Evolutionary conservation across 2,888 invertebrate species (phyloP).

Genomic region (Acrobasis consociella): DNA sequence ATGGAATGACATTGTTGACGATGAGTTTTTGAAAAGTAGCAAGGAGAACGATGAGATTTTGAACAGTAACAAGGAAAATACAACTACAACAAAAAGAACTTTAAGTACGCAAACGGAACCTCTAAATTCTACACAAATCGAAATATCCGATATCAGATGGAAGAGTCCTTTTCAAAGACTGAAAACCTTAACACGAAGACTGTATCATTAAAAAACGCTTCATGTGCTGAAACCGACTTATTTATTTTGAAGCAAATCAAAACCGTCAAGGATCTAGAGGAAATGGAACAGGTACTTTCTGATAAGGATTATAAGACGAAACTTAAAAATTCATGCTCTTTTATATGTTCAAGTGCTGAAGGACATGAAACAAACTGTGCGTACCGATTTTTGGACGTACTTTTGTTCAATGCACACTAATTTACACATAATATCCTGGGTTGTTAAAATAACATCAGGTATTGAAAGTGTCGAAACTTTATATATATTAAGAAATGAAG

Average conservation of each 20-base stretch:
- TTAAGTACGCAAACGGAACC: too few species aligned
- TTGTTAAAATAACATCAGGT: too few species aligned
- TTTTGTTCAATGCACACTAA: neutral
- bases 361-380: neutral
- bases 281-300: slow-evolving; percentile 5
- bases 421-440: too few species aligned
- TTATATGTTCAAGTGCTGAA: slow-evolving; percentile 5
- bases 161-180: neutral
- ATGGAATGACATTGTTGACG: too few species aligned
- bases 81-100: too few species aligned
- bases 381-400: slow-evolving; percentile 7
- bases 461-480: neutral
- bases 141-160: too few species aligned
- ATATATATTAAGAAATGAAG: neutral
- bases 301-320: slow-evolving; percentile 1
- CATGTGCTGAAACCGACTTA: neutral
- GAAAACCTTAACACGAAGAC: too few species aligned
- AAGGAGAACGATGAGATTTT: too few species aligned
- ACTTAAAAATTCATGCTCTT: neutral
- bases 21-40: too few species aligned
- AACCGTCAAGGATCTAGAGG: neutral
- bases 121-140: too few species aligned
- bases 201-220: neutral
- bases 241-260: slow-evolving; percentile 7
- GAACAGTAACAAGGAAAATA: too few species aligned